Conservation (phyloP, 2,113 vertebrate species). For the Stomatorhinus ivindoensis region DNA sequence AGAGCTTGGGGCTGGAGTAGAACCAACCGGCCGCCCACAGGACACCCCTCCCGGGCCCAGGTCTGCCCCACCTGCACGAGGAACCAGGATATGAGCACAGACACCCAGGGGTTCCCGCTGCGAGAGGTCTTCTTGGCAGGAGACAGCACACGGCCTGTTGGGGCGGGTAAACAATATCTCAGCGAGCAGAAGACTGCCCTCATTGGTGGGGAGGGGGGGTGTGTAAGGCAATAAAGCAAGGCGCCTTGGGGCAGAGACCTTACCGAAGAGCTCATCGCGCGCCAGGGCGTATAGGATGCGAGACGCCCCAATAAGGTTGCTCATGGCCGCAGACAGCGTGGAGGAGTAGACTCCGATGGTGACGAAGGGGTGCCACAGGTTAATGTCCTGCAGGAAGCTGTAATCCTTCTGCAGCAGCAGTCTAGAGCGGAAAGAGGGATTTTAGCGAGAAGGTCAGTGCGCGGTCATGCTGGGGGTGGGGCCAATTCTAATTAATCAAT, state of each 20-base stretch:
- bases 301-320: conserved; percentile 80
- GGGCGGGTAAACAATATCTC: not conserved
- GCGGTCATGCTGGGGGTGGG: not conserved
- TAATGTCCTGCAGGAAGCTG: conserved; percentile 76
- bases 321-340: conserved; percentile 80
- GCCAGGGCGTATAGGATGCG: conserved; percentile 81
- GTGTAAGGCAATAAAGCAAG: too few relatives aligned
- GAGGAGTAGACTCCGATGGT: conserved; percentile 76
- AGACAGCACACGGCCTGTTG: conserved; percentile 61
- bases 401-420: conserved; percentile 75
- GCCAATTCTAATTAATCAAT: not conserved
- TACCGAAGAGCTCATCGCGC: conserved; percentile 79
- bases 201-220: too few relatives aligned
- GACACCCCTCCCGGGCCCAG: not conserved
- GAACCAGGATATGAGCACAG: conserved; percentile 79
- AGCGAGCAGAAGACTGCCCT: not conserved
- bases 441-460: not conserved
- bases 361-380: conserved; percentile 73
- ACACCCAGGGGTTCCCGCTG: conserved; percentile 77
- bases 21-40: not conserved
- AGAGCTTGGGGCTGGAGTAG: not conserved
- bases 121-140: conserved; percentile 72
- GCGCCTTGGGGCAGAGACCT: conserved; percentile 22
- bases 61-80: conserved; percentile 70
- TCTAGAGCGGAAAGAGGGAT: conserved; percentile 38